Evolutionary conservation across 2,113 vertebrate genomes (phyloP), one percentile per base, ranked within the genome.

Genomic region (Orientallactaga bullata): DNA sequence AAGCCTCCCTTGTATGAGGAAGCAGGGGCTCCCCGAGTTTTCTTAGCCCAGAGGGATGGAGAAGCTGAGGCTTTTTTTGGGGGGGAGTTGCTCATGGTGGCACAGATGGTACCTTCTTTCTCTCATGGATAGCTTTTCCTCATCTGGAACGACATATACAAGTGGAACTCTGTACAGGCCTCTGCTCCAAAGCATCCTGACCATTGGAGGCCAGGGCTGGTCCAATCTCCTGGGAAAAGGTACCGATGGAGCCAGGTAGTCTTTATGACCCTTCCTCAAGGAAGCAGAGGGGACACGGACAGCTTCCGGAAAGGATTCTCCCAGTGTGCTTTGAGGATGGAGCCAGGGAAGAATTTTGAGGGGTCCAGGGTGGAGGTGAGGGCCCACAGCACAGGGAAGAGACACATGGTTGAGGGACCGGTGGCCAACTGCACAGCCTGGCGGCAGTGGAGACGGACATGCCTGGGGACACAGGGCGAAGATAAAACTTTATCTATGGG

Each of bases 401-500:
- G 0, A 15, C 61, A 55, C 55, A 10, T 55, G 55, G 8, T 65
- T 13, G 61, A 21, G 61, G 61, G 61, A 23, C 63, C 21, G 15
- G 55, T 23, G 20, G 74, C 69, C 35, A 24, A 7, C 11, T 4
- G n/a, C 18, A 2, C 10, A 10, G 76, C 28, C 42, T 30, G 24
- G 10, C 11, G 20, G 35, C 3, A 1, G 1, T n/a, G 68, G 58
- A 15, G 39, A 68, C n/a, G 5, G 4, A 7, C 12, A 3, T 12
- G 7, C 16, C 3, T 2, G 39, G 9, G 21, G 55, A 55, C 55
- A 7, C 55, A 55, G 7, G 55, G 16, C 7, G 32, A 85, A 7
- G 16, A 32, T 55, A 13, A 23, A 1, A 6, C 12, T 68, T 32
- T 30, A 28, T 21, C 7, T 32, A 23, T 2, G 3, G 2, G 55